Evolutionary conservation across 2,113 vertebrate genomes (phyloP).

Genomic region (Dermatemys mawii): DNA sequence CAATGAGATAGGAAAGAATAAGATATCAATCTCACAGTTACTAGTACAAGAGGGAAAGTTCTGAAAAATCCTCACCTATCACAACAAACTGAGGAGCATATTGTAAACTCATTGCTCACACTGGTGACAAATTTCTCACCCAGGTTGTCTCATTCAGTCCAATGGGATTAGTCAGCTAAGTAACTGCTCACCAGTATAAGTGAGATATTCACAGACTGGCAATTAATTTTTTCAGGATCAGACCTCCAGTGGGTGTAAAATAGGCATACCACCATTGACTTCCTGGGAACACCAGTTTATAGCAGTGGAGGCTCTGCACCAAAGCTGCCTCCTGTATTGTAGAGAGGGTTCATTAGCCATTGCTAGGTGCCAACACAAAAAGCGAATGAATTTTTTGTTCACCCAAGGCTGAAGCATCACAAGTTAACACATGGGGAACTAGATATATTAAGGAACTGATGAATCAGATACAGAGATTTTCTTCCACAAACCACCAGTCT

Average conservation of each 20-base stretch:
- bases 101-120: background rate
- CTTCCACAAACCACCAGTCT: background rate
- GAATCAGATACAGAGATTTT: background rate
- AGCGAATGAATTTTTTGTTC: background rate
- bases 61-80: background rate
- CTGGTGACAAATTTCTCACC: background rate
- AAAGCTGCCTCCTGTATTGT: background rate
- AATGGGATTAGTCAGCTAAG: background rate
- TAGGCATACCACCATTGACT: background rate
- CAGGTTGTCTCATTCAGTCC: background rate
- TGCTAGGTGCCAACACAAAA: background rate
- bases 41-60: background rate
- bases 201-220: background rate
- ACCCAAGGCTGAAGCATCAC: background rate
- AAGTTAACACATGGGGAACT: too few species aligned
- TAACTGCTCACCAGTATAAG: background rate
- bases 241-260: fast-evolving
- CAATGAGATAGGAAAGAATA: background rate
- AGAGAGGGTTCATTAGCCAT: background rate
- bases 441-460: background rate
- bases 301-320: background rate
- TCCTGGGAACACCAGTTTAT: background rate
- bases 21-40: background rate
- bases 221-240: background rate
- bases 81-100: background rate